phyloP scores from a whole-genome alignment of 1,140 invertebrate genomes.

The Drosophila yakuba region DNA sequence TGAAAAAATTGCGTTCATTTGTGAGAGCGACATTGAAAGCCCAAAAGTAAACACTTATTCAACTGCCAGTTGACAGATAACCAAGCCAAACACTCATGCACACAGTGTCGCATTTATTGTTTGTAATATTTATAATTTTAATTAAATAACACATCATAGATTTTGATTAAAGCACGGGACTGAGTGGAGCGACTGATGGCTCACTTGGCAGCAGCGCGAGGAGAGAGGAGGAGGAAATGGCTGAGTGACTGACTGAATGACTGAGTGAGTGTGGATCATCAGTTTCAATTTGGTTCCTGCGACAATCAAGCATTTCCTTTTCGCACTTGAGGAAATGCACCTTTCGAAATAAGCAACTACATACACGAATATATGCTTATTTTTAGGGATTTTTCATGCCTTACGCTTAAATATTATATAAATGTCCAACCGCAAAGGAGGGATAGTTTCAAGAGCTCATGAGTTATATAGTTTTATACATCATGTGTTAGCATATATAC shows the following conservation, averaged over 20 bases:
- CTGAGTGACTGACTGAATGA: slow-evolving; percentile 9
- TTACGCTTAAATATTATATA: neutral
- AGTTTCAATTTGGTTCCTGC: slow-evolving; percentile 55
- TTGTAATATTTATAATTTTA: slow-evolving; percentile 82
- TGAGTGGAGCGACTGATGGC: slow-evolving; percentile 50
- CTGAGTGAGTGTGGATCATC: slow-evolving; percentile 45
- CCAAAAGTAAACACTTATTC: slow-evolving; percentile 69
- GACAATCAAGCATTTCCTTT: slow-evolving; percentile 64
- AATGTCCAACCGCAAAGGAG: neutral
- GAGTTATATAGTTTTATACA: too few species aligned
- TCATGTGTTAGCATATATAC: neutral
- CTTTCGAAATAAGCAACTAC: neutral
- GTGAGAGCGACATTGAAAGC: slow-evolving; percentile 42
- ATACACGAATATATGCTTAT: neutral
- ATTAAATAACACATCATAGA: slow-evolving; percentile 70
- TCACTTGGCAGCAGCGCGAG: slow-evolving; percentile 59
- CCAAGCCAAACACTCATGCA: slow-evolving; percentile 19
- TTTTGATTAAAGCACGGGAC: slow-evolving; percentile 44
- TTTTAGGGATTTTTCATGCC: neutral
- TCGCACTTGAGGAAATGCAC: slow-evolving; percentile 14
- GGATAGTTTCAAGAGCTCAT: too few species aligned
- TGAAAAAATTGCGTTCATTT: slow-evolving; percentile 51
- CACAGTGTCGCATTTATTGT: slow-evolving; percentile 58
- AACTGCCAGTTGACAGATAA: slow-evolving; percentile 50
- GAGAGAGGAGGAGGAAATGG: slow-evolving; percentile 41